These are phyloP conservation scores for Hippocampus comes DNA, from an alignment of 2,113 vertebrate genomes.

Conservation along the genomic window DNA sequence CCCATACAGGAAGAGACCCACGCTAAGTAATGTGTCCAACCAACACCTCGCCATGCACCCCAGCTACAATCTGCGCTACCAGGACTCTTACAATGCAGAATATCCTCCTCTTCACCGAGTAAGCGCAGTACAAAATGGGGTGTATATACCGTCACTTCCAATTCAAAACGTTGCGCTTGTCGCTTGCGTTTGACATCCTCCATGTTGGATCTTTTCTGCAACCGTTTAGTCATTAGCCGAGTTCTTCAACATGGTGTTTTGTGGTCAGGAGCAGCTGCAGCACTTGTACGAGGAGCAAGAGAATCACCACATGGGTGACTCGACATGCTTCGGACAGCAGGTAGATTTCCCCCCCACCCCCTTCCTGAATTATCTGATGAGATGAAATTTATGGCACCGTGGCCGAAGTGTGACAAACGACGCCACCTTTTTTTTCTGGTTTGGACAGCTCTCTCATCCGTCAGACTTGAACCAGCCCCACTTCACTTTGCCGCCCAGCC, in stretches of 20 bases:
- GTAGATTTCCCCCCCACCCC: conserved; percentile 48
- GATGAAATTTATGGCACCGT: neutral
- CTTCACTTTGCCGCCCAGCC: conserved; percentile 70
- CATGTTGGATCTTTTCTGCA: neutral
- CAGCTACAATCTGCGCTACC: conserved; percentile 69
- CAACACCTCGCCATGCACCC: conserved; percentile 60
- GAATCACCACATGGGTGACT: conserved; percentile 57
- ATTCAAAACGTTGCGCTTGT: no score
- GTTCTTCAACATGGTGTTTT: conserved; percentile 10
- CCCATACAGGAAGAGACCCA: conserved; percentile 75
- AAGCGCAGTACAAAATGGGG: neutral
- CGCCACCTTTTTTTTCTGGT: neutral
- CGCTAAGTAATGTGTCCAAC: conserved; percentile 68
- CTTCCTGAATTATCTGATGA: neutral
- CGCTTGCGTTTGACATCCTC: no score
- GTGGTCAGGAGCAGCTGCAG: conserved; percentile 73
- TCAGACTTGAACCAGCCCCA: conserved; percentile 67
- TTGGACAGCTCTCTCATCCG: conserved; percentile 46
- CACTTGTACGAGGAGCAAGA: conserved; percentile 77
- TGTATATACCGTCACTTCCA: no score
- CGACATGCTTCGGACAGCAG: conserved; percentile 74
- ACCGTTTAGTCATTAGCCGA: neutral
- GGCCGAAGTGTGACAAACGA: neutral
- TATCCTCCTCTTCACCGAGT: conserved; percentile 67
- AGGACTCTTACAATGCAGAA: conserved; percentile 74